Percentiles rank a stretch among this genome's conserved stretches.
Evolutionary conservation across 1,140 invertebrate genomes (phyloP).

Genomic region (Anastatus disparis): DNA sequence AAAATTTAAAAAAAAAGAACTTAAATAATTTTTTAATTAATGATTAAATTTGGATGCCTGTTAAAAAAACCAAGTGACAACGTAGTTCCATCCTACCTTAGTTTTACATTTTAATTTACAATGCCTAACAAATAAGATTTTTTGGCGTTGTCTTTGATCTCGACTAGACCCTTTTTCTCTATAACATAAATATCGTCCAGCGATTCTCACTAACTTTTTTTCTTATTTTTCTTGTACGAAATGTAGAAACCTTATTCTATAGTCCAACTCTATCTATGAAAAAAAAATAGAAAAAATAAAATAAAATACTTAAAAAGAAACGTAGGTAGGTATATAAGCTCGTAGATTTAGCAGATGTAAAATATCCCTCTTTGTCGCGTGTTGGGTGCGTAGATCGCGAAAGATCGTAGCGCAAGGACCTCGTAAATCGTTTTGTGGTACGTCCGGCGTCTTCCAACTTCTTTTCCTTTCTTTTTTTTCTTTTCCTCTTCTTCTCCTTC

Average conservation of each 20-base stretch:
- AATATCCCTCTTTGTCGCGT: conserved; percentile 1
- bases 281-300: too few relatives aligned
- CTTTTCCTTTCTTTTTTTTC: neutral
- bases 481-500: too few relatives aligned
- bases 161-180: neutral
- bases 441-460: neutral
- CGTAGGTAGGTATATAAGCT: too few relatives aligned
- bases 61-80: neutral
- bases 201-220: too few relatives aligned
- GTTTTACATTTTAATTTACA: conserved; percentile 7
- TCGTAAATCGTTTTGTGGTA: conserved; percentile 12
- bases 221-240: too few relatives aligned
- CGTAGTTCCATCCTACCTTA: too few relatives aligned
- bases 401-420: conserved; percentile 7
- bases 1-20: too few relatives aligned
- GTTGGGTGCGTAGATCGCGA: neutral
- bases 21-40: too few relatives aligned
- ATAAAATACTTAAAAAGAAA: too few relatives aligned
- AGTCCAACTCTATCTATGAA: too few relatives aligned
- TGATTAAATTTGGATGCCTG: too few relatives aligned
- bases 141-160: conserved; percentile 5
- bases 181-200: neutral
- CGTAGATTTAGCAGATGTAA: conserved; percentile 21
- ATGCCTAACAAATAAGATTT: neutral
- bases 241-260: too few relatives aligned